Base-by-base conservation (phyloP, 2,888 invertebrate genomes). In the Chironomus riparius region DNA sequence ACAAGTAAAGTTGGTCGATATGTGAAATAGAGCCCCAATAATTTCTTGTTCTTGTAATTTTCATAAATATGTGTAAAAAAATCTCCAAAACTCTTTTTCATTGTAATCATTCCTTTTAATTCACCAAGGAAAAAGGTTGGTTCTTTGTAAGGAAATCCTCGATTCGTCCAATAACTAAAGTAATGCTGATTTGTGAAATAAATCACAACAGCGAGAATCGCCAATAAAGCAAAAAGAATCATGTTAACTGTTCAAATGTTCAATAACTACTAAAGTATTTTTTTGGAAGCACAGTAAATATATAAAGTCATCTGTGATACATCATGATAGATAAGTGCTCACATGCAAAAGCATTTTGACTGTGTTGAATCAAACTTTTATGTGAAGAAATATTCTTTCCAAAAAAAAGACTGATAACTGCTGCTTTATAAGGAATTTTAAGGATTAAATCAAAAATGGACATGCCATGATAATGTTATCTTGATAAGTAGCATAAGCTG, bases 21-120 rank as follows among this genome's bases (percentile, higher is more conserved):
- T 77, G 88, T 87, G 76, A 86, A 85, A 79, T 88, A 89, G 80
- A 88, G 81, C 1, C 89, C 89, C 2, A 87, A 81, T 78, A 81
- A 83, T 13, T 15, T 50, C 5, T 71, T 47, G 0, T 56, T 13
- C 22, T 56, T 50, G 13, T 21, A 15, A 22, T 56, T 13, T 21
- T 21, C 15, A 15, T 88, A 89, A 76, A 85, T 83, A 78, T 87
- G 85, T 77, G 84, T 85, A 77, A 87, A 86, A 62, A 86, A 86
- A 79, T 88, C 87, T 56, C 87, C 87, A 81, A 89, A n/a, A 47
- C 24, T 50, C n/a, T 6, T n/a, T 15, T 50, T 71, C 5, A 22
- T 15, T n/a, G 50, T 71, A 2, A 71, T 2, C 15, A 28, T 13
- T 5, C n/a, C 10, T 22, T 24, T 21, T n/a, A n/a, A 5, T 10